Evolutionary conservation across 2,888 invertebrate genomes (phyloP).

Genomic region (Heliconius ismenius): DNA sequence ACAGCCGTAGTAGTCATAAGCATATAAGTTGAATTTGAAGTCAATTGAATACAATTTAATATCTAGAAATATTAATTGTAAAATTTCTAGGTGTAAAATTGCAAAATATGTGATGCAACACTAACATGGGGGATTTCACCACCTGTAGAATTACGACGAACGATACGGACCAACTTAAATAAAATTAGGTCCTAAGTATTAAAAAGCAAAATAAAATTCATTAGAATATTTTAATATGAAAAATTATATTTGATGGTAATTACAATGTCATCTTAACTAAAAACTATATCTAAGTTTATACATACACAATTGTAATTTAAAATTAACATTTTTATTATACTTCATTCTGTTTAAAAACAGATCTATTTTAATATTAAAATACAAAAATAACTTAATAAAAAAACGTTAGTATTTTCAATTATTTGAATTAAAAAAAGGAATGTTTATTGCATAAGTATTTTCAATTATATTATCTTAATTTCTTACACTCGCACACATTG

Average conservation of each 20-base stretch:
- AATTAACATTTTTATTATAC: slow-evolving; percentile 17
- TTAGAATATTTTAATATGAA: slow-evolving; percentile 45
- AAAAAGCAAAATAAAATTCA: slow-evolving; percentile 31
- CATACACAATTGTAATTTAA: slow-evolving; percentile 39
- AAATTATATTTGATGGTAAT: slow-evolving; percentile 53
- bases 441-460: slow-evolving; percentile 44
- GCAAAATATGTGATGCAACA: too few relatives aligned
- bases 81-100: too few relatives aligned
- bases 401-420: slow-evolving; percentile 12
- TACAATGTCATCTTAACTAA: slow-evolving; percentile 43
- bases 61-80: too few relatives aligned
- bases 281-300: slow-evolving; percentile 32
- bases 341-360: slow-evolving; percentile 19
- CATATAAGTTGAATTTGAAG: too few relatives aligned
- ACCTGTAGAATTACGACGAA: too few relatives aligned
- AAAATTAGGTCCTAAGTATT: background rate
- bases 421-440: slow-evolving; percentile 40
- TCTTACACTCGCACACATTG: slow-evolving; percentile 61
- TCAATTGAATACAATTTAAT: too few relatives aligned
- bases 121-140: too few relatives aligned
- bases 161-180: background rate
- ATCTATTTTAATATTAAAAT: background rate
- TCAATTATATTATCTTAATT: slow-evolving; percentile 37
- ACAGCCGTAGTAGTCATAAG: too few relatives aligned
- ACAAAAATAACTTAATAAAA: slow-evolving; percentile 20